phyloP scores from a whole-genome alignment of 2,888 invertebrate genomes.

The Chymomyza amoena region DNA sequence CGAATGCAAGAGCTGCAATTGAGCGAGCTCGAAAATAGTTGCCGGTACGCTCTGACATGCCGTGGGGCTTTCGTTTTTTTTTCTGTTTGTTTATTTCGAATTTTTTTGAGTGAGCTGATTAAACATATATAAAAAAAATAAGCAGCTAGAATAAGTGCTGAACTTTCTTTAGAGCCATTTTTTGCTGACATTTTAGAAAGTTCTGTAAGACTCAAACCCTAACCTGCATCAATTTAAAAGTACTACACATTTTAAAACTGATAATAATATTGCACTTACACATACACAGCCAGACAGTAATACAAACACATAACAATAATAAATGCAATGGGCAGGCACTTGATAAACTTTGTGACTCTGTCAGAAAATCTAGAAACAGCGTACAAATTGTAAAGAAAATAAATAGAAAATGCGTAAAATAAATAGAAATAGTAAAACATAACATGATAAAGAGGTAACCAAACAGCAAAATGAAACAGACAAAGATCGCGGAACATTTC shows the following conservation, averaged over 20 bases:
- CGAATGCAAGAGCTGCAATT: constrained; percentile 21
- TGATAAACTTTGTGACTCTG: constrained; percentile 37
- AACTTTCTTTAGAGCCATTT: background rate
- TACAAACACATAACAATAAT: constrained; percentile 5
- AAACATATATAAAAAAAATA: background rate
- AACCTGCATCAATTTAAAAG: constrained; percentile 63
- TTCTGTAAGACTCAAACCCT: constrained; percentile 23
- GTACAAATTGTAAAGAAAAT: constrained; percentile 15
- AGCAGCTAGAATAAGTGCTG: background rate
- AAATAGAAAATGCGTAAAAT: constrained; percentile 35
- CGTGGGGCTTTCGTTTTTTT: constrained; percentile 12
- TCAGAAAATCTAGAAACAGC: background rate
- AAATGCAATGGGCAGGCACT: constrained; percentile 29
- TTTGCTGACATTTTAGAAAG: constrained; percentile 3
- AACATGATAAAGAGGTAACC: background rate
- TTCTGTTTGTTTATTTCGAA: background rate
- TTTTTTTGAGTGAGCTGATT: background rate
- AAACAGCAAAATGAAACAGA: constrained; percentile 2
- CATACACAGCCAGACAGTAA: constrained; percentile 14
- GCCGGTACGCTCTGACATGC: constrained; percentile 2
- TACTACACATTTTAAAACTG: constrained; percentile 12
- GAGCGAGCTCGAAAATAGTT: constrained; percentile 11
- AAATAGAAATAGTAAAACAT: constrained; percentile 1
- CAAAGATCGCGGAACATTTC: background rate
- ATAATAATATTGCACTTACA: constrained; percentile 37